Percentiles rank a stretch among this genome's conserved stretches.
Evolutionary conservation across 1,140 invertebrate species (phyloP).

Genomic region (Megathymus violae): DNA sequence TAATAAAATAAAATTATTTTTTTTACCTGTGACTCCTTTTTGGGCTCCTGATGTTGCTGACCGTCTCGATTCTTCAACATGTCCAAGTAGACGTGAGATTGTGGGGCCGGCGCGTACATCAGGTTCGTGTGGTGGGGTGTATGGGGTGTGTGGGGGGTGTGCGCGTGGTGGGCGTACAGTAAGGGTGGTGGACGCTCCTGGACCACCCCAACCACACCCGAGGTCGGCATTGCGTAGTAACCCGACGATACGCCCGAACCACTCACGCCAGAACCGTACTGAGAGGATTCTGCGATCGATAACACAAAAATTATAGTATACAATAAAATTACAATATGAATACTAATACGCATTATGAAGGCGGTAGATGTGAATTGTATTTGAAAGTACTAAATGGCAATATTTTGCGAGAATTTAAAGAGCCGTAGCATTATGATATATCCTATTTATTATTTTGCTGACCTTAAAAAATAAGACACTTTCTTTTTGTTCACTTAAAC

Average conservation of each 20-base stretch:
- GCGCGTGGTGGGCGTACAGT: conserved; percentile 73
- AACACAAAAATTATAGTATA: too few species aligned
- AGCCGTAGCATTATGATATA: too few species aligned
- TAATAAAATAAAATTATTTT: too few species aligned
- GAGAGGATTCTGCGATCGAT: conserved; percentile 59
- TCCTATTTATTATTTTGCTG: too few species aligned
- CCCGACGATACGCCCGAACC: conserved; percentile 56
- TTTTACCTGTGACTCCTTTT: conserved; percentile 71
- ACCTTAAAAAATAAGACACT: too few species aligned
- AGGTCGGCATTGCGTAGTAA: conserved; percentile 73
- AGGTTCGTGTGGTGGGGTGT: conserved; percentile 65
- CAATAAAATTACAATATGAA: too few species aligned
- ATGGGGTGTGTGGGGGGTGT: conserved; percentile 58
- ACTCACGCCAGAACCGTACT: conserved; percentile 67
- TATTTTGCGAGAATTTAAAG: too few species aligned
- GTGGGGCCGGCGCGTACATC: conserved; percentile 72
- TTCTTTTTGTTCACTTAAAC: too few species aligned
- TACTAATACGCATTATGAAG: too few species aligned
- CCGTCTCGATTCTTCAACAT: conserved; percentile 70
- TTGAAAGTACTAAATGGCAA: too few species aligned
- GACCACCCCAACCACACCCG: conserved; percentile 65
- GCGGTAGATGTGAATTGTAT: too few species aligned
- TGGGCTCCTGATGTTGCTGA: conserved; percentile 65
- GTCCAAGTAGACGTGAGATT: conserved; percentile 66
- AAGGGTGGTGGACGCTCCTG: conserved; percentile 67